phyloP scores from a whole-genome alignment of 2,888 invertebrate genomes.

The Ectemnius cavifrons region DNA sequence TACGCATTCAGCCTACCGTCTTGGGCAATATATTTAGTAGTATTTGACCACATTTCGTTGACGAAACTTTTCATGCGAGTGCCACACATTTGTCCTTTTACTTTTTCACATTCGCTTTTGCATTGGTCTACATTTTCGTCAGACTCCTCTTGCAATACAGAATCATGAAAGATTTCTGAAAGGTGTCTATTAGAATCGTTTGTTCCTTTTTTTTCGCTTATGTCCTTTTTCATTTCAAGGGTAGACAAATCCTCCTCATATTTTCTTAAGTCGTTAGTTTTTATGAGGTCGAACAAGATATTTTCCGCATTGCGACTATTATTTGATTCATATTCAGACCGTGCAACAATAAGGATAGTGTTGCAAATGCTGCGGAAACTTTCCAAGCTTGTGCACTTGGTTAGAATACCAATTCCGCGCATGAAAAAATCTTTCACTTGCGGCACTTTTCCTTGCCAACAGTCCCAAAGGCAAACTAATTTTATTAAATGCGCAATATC shows the following conservation, averaged over 20 bases:
- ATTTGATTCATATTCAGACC: not conserved
- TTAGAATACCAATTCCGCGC: slow-evolving; percentile 39
- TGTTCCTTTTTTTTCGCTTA: too few species aligned
- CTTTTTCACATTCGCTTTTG: not conserved
- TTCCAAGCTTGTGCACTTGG: slow-evolving; percentile 13
- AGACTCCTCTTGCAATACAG: not conserved
- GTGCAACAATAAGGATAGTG: not conserved
- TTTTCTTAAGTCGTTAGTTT: not conserved
- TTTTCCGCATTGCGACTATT: not conserved
- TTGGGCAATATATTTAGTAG: not conserved
- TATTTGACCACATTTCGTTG: not conserved
- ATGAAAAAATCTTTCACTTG: slow-evolving; percentile 50
- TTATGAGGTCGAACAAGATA: not conserved
- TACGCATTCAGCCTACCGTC: not conserved
- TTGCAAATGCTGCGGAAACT: slow-evolving; percentile 7
- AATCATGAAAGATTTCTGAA: not conserved
- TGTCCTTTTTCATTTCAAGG: not conserved
- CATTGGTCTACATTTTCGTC: not conserved
- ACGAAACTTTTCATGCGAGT: not conserved
- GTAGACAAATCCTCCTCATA: not conserved
- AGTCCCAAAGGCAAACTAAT: slow-evolving; percentile 40
- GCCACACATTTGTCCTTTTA: too few species aligned
- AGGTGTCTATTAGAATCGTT: too few species aligned
- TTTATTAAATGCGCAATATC: slow-evolving; percentile 61
- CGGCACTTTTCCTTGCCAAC: slow-evolving; percentile 30